These are phyloP conservation scores for Dolichomitus sp. DNA, from an alignment of 2,888 invertebrate genomes.

Conservation along the genomic window DNA sequence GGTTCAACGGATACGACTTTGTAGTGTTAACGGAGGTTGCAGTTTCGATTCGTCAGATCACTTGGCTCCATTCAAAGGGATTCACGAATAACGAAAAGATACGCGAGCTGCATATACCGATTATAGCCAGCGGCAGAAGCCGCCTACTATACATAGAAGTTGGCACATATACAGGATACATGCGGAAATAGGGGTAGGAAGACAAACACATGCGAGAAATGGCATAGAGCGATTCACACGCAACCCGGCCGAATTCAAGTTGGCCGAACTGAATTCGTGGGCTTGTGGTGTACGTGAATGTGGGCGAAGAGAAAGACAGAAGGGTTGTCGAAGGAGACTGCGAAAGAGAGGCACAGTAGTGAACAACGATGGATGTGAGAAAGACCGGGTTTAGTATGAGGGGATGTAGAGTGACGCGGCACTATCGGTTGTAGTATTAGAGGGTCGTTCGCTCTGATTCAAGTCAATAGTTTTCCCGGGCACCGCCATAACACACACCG, in stretches of 20 bases:
- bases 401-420: conserved; percentile 53
- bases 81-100: neutral
- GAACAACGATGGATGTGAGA: conserved; percentile 26
- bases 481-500: conserved; percentile 51
- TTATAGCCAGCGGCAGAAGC: neutral
- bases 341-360: conserved; percentile 26
- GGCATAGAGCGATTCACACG: conserved; percentile 33
- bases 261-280: conserved; percentile 60
- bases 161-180: neutral
- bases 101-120: neutral
- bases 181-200: conserved; percentile 4
- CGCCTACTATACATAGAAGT: neutral
- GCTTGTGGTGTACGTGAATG: conserved; percentile 37
- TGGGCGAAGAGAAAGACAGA: conserved; percentile 15
- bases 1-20: neutral
- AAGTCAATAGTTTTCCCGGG: conserved; percentile 81
- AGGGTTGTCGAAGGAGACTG: conserved; percentile 37
- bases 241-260: conserved; percentile 12
- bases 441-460: conserved; percentile 76
- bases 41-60: neutral
- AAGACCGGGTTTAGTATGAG: conserved; percentile 34
- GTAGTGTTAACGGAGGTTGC: neutral
- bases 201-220: conserved; percentile 10
- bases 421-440: conserved; percentile 42
- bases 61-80: neutral